Conservation (phyloP, 2,888 invertebrate species). For the Drosophila villosipedis region DNA sequence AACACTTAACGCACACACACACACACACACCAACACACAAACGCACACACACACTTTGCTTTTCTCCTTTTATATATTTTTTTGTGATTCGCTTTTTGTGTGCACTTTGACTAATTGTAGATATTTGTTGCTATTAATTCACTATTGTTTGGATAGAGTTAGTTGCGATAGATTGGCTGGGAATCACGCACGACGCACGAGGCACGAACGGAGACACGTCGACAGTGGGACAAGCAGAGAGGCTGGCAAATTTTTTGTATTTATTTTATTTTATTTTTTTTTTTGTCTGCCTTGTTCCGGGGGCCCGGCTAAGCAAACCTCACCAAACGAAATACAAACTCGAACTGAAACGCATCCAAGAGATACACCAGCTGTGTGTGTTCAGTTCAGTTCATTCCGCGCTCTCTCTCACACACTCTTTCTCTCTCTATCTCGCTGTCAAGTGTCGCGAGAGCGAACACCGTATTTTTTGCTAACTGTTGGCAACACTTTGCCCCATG, state of each 20-base stretch:
- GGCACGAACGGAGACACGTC: constrained; percentile 64
- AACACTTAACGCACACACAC: constrained; percentile 46
- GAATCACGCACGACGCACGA: constrained; percentile 58
- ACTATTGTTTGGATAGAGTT: constrained; percentile 50
- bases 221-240: constrained; percentile 63
- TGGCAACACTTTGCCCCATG: constrained; percentile 48
- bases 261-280: constrained; percentile 25
- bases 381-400: constrained; percentile 34
- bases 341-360: constrained; percentile 80
- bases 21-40: constrained; percentile 29
- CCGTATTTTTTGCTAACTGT: constrained; percentile 23
- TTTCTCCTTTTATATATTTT: constrained; percentile 32
- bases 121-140: constrained; percentile 31
- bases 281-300: constrained; percentile 20
- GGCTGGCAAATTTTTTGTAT: constrained; percentile 42
- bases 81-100: constrained; percentile 60
- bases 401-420: constrained; percentile 28
- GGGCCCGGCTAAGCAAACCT: constrained; percentile 72
- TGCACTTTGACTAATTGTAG: constrained; percentile 34
- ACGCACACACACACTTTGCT: constrained; percentile 69
- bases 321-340: constrained; percentile 84
- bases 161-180: constrained; percentile 2
- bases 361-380: constrained; percentile 59
- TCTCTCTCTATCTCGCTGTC: constrained; percentile 38
- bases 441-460: constrained; percentile 48